phyloP scores from a whole-genome alignment of 2,888 invertebrate species.

The Drosophila paramelanica region DNA sequence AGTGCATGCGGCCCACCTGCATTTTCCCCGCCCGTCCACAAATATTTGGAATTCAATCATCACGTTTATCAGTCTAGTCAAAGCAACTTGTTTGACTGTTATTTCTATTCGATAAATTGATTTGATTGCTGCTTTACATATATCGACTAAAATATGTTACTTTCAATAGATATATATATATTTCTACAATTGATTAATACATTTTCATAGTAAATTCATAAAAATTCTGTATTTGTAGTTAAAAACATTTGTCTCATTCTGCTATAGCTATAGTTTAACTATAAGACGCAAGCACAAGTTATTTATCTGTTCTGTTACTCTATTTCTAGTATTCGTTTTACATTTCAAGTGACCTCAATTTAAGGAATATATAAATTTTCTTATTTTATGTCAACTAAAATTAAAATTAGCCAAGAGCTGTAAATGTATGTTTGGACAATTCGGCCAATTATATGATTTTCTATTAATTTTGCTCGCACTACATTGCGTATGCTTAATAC shows the following conservation, averaged over 20 bases:
- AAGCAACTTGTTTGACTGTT: background rate
- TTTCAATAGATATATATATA: background rate
- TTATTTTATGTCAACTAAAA: background rate
- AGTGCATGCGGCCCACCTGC: slow-evolving; percentile 13
- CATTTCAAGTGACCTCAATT: background rate
- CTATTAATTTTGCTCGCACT: slow-evolving; percentile 1
- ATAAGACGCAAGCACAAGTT: too few relatives aligned
- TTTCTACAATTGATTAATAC: too few relatives aligned
- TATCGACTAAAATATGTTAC: background rate
- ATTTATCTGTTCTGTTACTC: too few relatives aligned
- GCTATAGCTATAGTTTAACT: too few relatives aligned
- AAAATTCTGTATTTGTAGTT: background rate
- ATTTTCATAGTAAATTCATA: background rate
- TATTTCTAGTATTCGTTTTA: too few relatives aligned
- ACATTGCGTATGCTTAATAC: slow-evolving; percentile 60
- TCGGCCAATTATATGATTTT: background rate
- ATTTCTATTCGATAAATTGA: background rate
- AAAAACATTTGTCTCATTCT: too few relatives aligned
- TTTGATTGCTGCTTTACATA: slow-evolving; percentile 12
- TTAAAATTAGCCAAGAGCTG: background rate
- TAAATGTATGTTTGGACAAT: background rate
- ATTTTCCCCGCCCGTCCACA: slow-evolving; percentile 1
- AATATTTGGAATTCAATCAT: slow-evolving; percentile 10
- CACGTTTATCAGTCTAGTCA: slow-evolving; percentile 14
- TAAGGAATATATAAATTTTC: background rate